A percentile compares a stretch with the other conserved stretches of the same genome.
These are phyloP conservation scores for Pachycephus smyrnensis DNA, from an alignment of 2,888 invertebrate genomes.

Conservation along the genomic window DNA sequence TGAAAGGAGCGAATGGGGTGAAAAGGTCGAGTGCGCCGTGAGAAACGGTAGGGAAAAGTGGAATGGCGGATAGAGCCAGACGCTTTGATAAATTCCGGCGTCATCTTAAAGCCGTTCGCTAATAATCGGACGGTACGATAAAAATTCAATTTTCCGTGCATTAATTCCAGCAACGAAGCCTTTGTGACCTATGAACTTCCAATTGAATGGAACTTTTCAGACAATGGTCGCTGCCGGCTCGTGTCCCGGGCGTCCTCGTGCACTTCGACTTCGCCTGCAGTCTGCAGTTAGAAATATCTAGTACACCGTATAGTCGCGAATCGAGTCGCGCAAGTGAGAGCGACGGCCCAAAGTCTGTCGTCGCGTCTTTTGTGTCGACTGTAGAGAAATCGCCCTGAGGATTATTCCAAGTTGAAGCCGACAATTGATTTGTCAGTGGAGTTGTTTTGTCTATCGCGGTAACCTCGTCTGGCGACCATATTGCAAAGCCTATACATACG, in stretches of 20 bases:
- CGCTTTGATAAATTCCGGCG: neutral
- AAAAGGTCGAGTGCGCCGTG: neutral
- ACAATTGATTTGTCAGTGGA: neutral
- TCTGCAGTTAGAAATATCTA: neutral
- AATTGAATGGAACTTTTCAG: constrained; percentile 56
- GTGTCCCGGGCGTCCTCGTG: neutral
- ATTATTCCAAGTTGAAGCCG: neutral
- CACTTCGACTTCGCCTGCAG: neutral
- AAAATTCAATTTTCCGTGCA: constrained; percentile 50
- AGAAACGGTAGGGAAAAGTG: neutral
- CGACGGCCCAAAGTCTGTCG: neutral
- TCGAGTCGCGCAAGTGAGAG: neutral
- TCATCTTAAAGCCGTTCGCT: constrained; percentile 10
- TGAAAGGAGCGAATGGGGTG: neutral
- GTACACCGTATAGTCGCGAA: neutral
- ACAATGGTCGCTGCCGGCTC: constrained; percentile 44
- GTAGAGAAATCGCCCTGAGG: neutral
- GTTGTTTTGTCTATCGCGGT: neutral
- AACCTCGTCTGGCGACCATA: neutral
- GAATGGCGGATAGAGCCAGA: neutral
- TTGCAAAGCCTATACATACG: neutral
- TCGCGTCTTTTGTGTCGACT: neutral
- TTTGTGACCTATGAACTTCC: constrained; percentile 44
- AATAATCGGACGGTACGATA: constrained; percentile 23
- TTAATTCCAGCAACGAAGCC: constrained; percentile 51